Conservation (phyloP, 2,113 vertebrate genomes). For the Terrapene triunguis region DNA sequence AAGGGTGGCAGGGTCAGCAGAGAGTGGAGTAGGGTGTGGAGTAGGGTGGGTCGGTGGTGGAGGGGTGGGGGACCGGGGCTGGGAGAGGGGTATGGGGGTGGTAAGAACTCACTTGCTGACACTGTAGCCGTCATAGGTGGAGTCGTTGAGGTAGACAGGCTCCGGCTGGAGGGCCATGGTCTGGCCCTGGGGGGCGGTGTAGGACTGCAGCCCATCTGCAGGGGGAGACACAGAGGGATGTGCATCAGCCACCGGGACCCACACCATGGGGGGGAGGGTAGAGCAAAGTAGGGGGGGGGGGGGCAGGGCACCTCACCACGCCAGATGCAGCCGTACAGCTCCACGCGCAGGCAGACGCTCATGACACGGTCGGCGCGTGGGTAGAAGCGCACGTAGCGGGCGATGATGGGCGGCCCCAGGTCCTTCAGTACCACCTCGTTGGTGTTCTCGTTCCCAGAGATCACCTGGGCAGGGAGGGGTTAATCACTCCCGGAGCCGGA, state of each 20-base stretch:
- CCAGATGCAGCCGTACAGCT: constrained; percentile 96
- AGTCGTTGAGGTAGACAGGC: constrained; percentile 89
- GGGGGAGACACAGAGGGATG: accelerated
- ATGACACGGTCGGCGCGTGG: constrained; percentile 93
- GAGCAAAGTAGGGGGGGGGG: neutral
- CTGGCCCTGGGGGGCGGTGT: constrained; percentile 90
- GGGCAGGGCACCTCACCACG: constrained; percentile 79
- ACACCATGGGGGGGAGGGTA: accelerated
- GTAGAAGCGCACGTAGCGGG: constrained; percentile 90
- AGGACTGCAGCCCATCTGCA: constrained; percentile 89
- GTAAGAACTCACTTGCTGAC: constrained; percentile 82
- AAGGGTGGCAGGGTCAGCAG: neutral
- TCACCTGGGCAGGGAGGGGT: constrained; percentile 80
- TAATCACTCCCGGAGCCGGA: neutral
- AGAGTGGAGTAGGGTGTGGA: too few species aligned
- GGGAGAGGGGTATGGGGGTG: neutral
- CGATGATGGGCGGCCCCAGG: constrained; percentile 90
- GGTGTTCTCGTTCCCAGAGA: constrained; percentile 93
- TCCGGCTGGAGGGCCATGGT: constrained; percentile 85
- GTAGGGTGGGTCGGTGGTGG: neutral
- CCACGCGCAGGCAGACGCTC: constrained; percentile 95
- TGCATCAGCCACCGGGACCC: neutral
- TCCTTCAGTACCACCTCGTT: constrained; percentile 93
- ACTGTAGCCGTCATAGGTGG: constrained; percentile 91
- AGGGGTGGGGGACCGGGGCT: neutral